Base-by-base conservation (phyloP, 2,888 invertebrate species). In the Troides oblongomaculatus region DNA sequence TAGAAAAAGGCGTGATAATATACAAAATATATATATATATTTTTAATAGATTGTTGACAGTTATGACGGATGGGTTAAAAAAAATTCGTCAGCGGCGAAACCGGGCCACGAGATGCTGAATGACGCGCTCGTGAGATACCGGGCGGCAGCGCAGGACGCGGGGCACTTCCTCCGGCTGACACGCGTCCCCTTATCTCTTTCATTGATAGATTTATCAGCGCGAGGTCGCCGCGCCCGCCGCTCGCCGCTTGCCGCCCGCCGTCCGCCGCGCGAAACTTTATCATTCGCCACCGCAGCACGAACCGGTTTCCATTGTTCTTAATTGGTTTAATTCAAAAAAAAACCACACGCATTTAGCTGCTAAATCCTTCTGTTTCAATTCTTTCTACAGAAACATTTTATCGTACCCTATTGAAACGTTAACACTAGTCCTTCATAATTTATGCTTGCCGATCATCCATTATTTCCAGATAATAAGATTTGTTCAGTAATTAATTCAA, bases 171-270 rank as follows among this genome's bases (percentile, higher is more conserved):
- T 90, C 84, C 79, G 88, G 79, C 82, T 81, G 88, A 84, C 87
- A 86, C 86, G 85, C 86, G 87, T 81, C 85, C 89, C 85, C 87
- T 89, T 90, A 90, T 92, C 91, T 76, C 80, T 78, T 87, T 89
- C 91, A 92, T 92, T 92, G 91, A 92, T 90, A 89, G 87, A 90
- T 90, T 88, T 92, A 90, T 90, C 90, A 87, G 80, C 80, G 79
- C 88, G 91, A 89, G 90, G 90, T 90, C 90, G 86, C 78, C 50
- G 39, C 39, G 30, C 30, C 4, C 46, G 76, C 71, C 74, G 78
- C 75, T 78, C 83, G 78, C 79, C 76, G 78, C 79, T 76, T 78
- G 77, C 76, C 79, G 30, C 36, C 21, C 23, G 39, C 23, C 36
- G 17, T n/a, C 39, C n/a, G 21, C 50, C 50, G 17, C 50, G 14